phyloP scores from a whole-genome alignment of 1,140 invertebrate species.

The Trypoxylus dichotomus region DNA sequence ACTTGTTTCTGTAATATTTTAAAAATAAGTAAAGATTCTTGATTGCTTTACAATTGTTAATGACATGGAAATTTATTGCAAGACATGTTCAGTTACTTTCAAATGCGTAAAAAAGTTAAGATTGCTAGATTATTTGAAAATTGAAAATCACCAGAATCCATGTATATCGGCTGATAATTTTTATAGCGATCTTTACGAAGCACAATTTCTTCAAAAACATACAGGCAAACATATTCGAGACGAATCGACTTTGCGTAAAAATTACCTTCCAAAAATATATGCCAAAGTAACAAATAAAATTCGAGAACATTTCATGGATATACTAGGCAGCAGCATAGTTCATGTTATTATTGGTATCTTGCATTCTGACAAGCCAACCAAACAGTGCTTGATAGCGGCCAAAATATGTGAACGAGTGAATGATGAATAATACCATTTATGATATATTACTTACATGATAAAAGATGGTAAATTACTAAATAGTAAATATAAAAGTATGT shows the following conservation, averaged over 20 bases:
- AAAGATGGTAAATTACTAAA: too few relatives aligned
- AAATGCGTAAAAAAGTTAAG: neutral
- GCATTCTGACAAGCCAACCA: neutral
- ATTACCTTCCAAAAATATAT: slow-evolving; percentile 32
- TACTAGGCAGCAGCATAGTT: slow-evolving; percentile 13
- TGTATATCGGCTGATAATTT: too few relatives aligned
- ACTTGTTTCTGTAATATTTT: too few relatives aligned
- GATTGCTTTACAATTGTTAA: too few relatives aligned
- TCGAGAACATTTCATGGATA: neutral
- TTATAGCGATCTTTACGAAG: slow-evolving; percentile 26
- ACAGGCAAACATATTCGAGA: slow-evolving; percentile 11
- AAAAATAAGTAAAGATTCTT: too few relatives aligned
- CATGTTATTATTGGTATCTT: slow-evolving; percentile 28
- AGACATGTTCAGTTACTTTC: neutral
- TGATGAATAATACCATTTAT: too few relatives aligned
- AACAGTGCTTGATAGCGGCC: neutral
- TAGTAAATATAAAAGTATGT: too few relatives aligned
- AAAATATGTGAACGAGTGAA: neutral
- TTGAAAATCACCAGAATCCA: neutral
- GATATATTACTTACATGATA: too few relatives aligned
- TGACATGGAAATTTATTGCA: neutral
- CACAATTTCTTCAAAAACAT: slow-evolving; percentile 29
- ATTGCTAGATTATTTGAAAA: neutral
- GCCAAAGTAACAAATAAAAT: neutral
- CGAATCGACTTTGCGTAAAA: slow-evolving; percentile 32